Percentiles rank a stretch among this genome's conserved stretches.
Evolutionary conservation across 2,888 invertebrate genomes (phyloP).

Genomic region (Cactoblastis cactorum): DNA sequence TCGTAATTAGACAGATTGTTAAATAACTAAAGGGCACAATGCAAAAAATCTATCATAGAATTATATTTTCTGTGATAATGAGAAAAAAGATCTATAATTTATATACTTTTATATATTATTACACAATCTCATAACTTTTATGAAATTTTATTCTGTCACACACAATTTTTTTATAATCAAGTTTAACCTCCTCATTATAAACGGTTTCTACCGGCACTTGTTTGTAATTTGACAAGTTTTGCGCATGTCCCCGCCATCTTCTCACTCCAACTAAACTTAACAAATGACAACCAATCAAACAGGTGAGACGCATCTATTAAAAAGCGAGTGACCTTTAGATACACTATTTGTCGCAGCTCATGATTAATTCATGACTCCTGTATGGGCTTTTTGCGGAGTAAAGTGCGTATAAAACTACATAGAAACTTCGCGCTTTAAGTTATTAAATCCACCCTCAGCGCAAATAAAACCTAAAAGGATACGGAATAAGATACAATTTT

Average conservation of each 20-base stretch:
- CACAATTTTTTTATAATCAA: not conserved
- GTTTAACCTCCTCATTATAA: not conserved
- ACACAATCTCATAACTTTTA: too few relatives aligned
- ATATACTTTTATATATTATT: too few relatives aligned
- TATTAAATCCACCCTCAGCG: constrained; percentile 10
- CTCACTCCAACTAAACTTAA: constrained; percentile 19
- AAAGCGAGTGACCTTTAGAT: constrained; percentile 68
- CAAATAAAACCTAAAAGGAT: constrained; percentile 28
- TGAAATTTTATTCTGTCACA: too few relatives aligned
- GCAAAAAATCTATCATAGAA: too few relatives aligned
- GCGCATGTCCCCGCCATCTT: not conserved
- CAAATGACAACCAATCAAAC: constrained; percentile 47
- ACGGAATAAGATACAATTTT: constrained; percentile 13
- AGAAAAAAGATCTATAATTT: too few relatives aligned
- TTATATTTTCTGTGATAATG: too few relatives aligned
- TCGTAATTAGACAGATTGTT: too few relatives aligned
- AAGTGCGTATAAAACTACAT: constrained; percentile 53
- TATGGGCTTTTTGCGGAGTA: constrained; percentile 54
- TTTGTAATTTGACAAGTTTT: not conserved
- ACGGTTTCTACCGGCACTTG: not conserved
- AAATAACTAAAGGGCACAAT: too few relatives aligned
- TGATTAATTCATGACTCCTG: constrained; percentile 66
- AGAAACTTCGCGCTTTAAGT: constrained; percentile 21
- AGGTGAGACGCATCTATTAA: constrained; percentile 60
- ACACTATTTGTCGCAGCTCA: constrained; percentile 69